Conservation (phyloP, 2,797 vertebrate genomes). For the Chaenodraco wilsoni region DNA sequence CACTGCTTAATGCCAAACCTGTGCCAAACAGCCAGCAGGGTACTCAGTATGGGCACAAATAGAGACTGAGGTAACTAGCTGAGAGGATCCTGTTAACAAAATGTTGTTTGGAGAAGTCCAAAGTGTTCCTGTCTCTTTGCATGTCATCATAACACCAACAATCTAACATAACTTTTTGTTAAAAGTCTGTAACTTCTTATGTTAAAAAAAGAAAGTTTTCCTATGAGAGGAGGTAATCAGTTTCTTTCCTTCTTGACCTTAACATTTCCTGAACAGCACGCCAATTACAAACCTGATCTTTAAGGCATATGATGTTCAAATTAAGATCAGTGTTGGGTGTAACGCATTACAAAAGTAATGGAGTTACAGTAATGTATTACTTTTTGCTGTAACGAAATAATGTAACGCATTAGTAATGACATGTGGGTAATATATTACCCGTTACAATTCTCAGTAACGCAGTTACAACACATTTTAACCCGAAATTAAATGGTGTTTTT, state of each 20-base stretch:
- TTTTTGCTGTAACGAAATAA: too few species aligned
- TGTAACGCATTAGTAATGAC: too few species aligned
- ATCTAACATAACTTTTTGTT: slow-evolving; percentile 3
- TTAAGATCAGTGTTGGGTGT: neutral
- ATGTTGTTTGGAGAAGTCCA: neutral
- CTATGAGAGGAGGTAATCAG: neutral
- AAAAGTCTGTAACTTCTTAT: neutral
- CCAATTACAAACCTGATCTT: slow-evolving; percentile 5
- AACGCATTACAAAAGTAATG: too few species aligned
- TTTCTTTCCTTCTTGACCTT: slow-evolving; percentile 2
- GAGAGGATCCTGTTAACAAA: neutral
- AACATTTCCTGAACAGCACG: neutral
- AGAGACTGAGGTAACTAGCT: neutral
- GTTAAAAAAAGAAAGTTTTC: neutral
- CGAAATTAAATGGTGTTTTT: too few species aligned
- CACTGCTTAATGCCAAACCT: slow-evolving; percentile 7
- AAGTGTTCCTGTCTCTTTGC: neutral
- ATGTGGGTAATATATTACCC: too few species aligned
- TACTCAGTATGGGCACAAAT: neutral
- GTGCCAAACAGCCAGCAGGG: slow-evolving; percentile 8
- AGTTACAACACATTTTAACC: too few species aligned
- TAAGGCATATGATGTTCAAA: slow-evolving; percentile 13
- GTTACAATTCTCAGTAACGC: too few species aligned
- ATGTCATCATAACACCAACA: neutral
- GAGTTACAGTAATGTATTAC: too few species aligned